Percentiles rank a stretch among this genome's conserved stretches.
Evolutionary conservation across 2,888 invertebrate species (phyloP).

Genomic region (Bimastos eiseni): DNA sequence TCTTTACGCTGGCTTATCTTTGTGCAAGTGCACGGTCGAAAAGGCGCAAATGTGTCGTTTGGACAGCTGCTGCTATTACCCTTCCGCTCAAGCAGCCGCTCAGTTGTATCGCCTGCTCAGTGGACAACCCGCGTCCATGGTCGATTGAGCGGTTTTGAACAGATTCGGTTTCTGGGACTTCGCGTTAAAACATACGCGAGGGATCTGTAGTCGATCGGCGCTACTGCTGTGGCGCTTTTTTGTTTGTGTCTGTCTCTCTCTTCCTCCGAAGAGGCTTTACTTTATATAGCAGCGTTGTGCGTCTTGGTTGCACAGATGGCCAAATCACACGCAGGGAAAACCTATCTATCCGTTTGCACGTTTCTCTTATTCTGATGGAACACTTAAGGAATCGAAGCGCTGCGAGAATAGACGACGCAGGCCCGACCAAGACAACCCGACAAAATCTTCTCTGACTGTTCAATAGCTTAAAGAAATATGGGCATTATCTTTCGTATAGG

Average conservation of each 20-base stretch:
- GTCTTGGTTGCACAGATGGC: not conserved
- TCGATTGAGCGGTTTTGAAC: constrained; percentile 3
- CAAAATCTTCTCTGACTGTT: not conserved
- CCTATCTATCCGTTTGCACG: not conserved
- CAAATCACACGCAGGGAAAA: not conserved
- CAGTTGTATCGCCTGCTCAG: not conserved
- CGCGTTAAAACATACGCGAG: not conserved
- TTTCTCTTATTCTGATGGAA: not conserved
- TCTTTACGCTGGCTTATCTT: not conserved
- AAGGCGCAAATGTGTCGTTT: not conserved
- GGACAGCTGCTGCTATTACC: not conserved
- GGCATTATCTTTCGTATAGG: not conserved
- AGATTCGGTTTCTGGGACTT: not conserved
- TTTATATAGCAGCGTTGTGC: not conserved
- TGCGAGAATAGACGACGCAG: not conserved
- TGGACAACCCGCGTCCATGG: not conserved
- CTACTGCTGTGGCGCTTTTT: not conserved
- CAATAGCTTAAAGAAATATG: not conserved
- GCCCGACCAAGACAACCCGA: not conserved
- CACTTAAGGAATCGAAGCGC: not conserved
- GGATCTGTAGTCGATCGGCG: not conserved
- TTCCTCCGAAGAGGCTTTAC: not conserved
- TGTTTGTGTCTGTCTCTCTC: not conserved
- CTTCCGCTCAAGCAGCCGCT: not conserved
- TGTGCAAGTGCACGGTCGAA: not conserved